Evolutionary conservation across 2,888 invertebrate genomes (phyloP).

Genomic region (Exephanes ischioxanthus): DNA sequence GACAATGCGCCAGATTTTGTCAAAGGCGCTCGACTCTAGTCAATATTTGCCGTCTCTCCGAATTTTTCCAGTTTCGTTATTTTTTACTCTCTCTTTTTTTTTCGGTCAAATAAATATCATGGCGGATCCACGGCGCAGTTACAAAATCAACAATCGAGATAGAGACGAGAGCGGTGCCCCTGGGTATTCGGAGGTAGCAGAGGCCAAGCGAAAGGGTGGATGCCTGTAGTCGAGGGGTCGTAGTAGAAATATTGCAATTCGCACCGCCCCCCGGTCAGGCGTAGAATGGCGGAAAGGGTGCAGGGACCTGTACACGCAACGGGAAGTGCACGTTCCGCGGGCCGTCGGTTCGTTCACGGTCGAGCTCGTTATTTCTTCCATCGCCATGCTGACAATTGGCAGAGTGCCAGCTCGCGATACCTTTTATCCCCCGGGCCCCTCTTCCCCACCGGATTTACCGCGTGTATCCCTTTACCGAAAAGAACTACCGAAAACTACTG

Average conservation of each 20-base stretch:
- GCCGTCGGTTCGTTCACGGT: conserved; percentile 66
- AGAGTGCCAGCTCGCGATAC: conserved; percentile 73
- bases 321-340: conserved; percentile 65
- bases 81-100: background rate
- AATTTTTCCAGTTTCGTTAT: background rate
- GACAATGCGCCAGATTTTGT: background rate
- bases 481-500: background rate
- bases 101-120: conserved; percentile 56
- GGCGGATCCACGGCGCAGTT: conserved; percentile 46
- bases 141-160: conserved; percentile 59
- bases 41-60: background rate
- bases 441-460: conserved; percentile 45
- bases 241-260: conserved; percentile 68
- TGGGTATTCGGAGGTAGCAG: conserved; percentile 26
- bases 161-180: conserved; percentile 28
- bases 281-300: conserved; percentile 41
- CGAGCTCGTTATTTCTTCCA: conserved; percentile 68
- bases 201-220: conserved; percentile 15
- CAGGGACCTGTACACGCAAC: conserved; percentile 60
- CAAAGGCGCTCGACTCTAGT: background rate
- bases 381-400: conserved; percentile 68
- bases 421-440: conserved; percentile 73
- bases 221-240: conserved; percentile 47
- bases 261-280: conserved; percentile 53
- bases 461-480: conserved; percentile 16